phyloP scores from a whole-genome alignment of 2,113 vertebrate genomes.

The Oreochromis niloticus region DNA sequence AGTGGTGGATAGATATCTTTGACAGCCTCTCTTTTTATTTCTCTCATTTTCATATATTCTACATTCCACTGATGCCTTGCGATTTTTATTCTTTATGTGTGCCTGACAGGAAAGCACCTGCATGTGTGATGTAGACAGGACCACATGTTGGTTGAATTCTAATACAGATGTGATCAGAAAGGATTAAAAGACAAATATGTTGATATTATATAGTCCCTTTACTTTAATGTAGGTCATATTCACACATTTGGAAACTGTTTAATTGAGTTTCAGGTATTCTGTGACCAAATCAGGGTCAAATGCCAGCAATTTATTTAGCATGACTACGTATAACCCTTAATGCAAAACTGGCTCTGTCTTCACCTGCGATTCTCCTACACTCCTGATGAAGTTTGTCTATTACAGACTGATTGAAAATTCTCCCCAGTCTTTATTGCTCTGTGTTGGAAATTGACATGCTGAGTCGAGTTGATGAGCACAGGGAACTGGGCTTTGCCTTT shows the following conservation, averaged over 20 bases:
- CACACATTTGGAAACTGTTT: neutral
- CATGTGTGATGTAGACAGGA: neutral
- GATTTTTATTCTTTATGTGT: neutral
- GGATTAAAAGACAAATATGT: neutral
- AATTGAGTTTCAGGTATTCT: neutral
- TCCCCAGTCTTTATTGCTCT: neutral
- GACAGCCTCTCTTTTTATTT: neutral
- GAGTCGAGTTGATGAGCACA: constrained; percentile 22
- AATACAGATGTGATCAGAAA: neutral
- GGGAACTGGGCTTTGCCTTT: neutral
- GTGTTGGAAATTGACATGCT: neutral
- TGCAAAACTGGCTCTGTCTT: neutral
- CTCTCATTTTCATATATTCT: neutral
- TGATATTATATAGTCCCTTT: neutral
- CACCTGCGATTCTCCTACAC: neutral
- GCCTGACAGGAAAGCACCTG: neutral
- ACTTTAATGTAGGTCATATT: neutral
- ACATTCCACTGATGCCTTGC: neutral
- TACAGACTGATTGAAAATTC: neutral
- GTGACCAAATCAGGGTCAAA: neutral
- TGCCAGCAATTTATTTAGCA: neutral
- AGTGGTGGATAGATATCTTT: neutral
- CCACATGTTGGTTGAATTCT: neutral
- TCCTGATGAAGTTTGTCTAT: neutral
- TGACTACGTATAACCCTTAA: neutral